phyloP scores from a whole-genome alignment of 2,888 invertebrate genomes.

The Papilio elwesi region DNA sequence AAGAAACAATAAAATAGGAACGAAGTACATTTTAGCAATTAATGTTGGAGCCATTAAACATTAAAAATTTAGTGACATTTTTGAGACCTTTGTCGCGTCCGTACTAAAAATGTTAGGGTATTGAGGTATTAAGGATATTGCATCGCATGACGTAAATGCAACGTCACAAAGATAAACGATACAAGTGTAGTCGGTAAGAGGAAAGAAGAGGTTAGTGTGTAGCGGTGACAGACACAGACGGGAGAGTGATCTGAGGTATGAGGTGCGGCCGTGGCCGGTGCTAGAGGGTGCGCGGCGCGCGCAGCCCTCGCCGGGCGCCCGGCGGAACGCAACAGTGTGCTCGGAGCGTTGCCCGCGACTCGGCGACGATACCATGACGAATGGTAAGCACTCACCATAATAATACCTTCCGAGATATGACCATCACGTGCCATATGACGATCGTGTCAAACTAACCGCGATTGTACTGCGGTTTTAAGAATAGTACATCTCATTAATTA shows the following conservation, averaged over 20 bases:
- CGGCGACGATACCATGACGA: constrained; percentile 69
- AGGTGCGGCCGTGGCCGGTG: constrained; percentile 43
- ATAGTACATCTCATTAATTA: constrained; percentile 68
- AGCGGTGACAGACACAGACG: constrained; percentile 50
- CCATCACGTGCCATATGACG: constrained; percentile 45
- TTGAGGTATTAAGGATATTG: no score
- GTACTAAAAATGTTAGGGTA: no score
- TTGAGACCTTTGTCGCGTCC: no score
- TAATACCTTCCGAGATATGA: constrained; percentile 41
- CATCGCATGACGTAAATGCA: no score
- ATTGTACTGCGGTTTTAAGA: constrained; percentile 59
- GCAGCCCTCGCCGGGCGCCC: constrained; percentile 59
- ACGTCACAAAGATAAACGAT: no score
- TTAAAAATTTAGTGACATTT: no score
- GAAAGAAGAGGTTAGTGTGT: constrained; percentile 63
- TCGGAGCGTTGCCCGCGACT: constrained; percentile 71
- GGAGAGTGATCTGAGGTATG: constrained; percentile 49
- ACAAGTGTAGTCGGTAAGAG: no score
- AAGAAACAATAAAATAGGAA: no score
- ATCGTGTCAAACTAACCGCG: constrained; percentile 46
- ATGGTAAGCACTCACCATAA: constrained; percentile 72
- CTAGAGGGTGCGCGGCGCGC: constrained; percentile 62
- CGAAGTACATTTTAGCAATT: no score
- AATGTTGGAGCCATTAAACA: no score
- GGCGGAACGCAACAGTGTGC: constrained; percentile 81